These are phyloP conservation scores for Zoroaster sp. DNA, from an alignment of 53 echinoderm and acorn worm genomes.

Conservation along the genomic window DNA sequence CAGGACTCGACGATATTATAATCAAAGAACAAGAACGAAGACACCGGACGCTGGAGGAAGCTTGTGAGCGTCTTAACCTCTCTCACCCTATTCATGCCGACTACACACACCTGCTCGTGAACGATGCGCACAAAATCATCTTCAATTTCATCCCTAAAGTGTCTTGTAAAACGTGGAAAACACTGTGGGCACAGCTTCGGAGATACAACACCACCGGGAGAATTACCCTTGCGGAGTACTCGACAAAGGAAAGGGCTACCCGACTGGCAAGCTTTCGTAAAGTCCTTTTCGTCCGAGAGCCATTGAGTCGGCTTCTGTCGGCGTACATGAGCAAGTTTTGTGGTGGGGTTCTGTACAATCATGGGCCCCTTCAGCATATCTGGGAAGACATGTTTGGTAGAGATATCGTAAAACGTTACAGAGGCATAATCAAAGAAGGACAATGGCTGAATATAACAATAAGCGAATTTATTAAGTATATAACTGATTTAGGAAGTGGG, in stretches of 20 bases:
- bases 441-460: conserved; percentile 74
- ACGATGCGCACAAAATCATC: conserved; percentile 68
- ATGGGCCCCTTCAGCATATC: conserved; percentile 15
- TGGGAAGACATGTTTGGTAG: conserved; percentile 73
- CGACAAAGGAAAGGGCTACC: neutral
- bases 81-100: neutral
- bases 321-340: conserved; percentile 72
- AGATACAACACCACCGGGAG: neutral
- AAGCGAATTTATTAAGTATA: conserved; percentile 64
- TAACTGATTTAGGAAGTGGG: conserved; percentile 49
- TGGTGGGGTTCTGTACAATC: neutral
- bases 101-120: conserved; percentile 50
- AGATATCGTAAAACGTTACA: conserved; percentile 56
- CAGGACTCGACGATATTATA: neutral
- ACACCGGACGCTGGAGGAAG: neutral
- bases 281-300: conserved; percentile 84
- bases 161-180: conserved; percentile 77
- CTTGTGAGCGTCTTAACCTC: conserved; percentile 1
- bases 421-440: neutral
- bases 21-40: conserved; percentile 7
- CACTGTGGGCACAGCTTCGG: neutral
- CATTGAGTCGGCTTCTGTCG: conserved; percentile 72
- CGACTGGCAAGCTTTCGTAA: conserved; percentile 64
- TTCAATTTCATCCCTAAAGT: conserved; percentile 84
- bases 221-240: neutral